Percentiles rank a stretch among this genome's conserved stretches.
Conservation (phyloP, 2,888 invertebrate genomes). For the Mimumesa dahlbomi region DNA sequence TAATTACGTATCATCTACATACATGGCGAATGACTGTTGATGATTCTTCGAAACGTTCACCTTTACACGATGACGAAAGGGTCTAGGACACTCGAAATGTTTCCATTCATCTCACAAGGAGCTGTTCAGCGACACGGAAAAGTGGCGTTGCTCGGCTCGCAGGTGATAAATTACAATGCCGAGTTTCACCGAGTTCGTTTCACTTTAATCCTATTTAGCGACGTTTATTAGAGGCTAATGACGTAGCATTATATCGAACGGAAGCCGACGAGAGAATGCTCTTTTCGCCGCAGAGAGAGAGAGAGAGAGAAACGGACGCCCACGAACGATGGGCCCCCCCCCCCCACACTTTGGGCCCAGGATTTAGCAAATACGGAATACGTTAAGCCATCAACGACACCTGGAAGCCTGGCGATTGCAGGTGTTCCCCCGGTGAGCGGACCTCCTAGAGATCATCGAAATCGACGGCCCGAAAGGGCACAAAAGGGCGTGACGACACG, state of each 20-base stretch:
- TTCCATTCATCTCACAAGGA: no score
- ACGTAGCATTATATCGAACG: slow-evolving; percentile 37
- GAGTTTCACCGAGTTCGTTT: neutral
- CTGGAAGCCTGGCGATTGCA: slow-evolving; percentile 60
- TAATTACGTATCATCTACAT: no score
- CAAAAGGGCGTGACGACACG: slow-evolving; percentile 71
- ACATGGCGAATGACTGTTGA: no score
- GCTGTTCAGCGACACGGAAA: no score
- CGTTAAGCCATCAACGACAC: slow-evolving; percentile 51
- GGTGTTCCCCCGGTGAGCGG: slow-evolving; percentile 55
- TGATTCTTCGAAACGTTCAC: no score
- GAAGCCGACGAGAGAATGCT: slow-evolving; percentile 17
- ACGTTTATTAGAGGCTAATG: slow-evolving; percentile 34
- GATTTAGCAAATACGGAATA: slow-evolving; percentile 40
- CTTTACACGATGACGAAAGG: no score
- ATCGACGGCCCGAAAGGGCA: slow-evolving; percentile 60
- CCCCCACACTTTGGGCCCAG: slow-evolving; percentile 26
- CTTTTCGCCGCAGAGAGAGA: slow-evolving; percentile 26
- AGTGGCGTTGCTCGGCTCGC: no score
- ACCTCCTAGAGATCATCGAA: slow-evolving; percentile 53
- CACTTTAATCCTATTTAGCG: slow-evolving; percentile 23
- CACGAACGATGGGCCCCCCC: slow-evolving; percentile 27
- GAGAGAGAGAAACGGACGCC: slow-evolving; percentile 24
- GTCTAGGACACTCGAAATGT: no score
- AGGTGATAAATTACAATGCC: neutral